phyloP scores from a whole-genome alignment of 2,113 vertebrate species.

The Tachysurus fulvidraco region DNA sequence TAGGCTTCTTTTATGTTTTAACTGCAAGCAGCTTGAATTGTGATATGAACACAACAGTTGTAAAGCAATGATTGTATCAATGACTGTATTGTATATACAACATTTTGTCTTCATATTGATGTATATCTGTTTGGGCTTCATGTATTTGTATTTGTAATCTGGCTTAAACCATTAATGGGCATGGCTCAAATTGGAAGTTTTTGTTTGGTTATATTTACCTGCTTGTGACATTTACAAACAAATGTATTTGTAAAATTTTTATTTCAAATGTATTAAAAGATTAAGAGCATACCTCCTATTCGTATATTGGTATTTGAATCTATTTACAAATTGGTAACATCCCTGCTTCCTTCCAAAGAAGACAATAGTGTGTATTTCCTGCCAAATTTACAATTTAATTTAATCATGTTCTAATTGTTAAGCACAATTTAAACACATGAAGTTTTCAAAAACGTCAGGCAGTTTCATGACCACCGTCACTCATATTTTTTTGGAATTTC shows the following conservation, averaged over 20 bases:
- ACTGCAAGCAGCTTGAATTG: neutral
- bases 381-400: too few species aligned
- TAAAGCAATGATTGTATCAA: neutral
- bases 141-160: neutral
- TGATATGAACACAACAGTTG: neutral
- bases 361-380: neutral
- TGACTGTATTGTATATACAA: neutral
- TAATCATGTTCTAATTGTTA: neutral
- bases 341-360: too few species aligned
- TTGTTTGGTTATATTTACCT: too few species aligned
- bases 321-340: neutral
- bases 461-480: too few species aligned
- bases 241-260: neutral
- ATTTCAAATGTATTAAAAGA: neutral
- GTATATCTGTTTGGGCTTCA: neutral
- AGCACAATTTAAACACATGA: neutral
- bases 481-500: too few species aligned
- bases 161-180: neutral
- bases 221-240: too few species aligned
- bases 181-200: neutral
- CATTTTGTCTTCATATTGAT: neutral
- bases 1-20: neutral
- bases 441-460: neutral
- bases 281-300: too few species aligned
- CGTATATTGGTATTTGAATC: neutral